Evolutionary conservation across 2,797 vertebrate species (phyloP), one percentile per base, ranked within the genome.

Genomic region (Danio choprae): DNA sequence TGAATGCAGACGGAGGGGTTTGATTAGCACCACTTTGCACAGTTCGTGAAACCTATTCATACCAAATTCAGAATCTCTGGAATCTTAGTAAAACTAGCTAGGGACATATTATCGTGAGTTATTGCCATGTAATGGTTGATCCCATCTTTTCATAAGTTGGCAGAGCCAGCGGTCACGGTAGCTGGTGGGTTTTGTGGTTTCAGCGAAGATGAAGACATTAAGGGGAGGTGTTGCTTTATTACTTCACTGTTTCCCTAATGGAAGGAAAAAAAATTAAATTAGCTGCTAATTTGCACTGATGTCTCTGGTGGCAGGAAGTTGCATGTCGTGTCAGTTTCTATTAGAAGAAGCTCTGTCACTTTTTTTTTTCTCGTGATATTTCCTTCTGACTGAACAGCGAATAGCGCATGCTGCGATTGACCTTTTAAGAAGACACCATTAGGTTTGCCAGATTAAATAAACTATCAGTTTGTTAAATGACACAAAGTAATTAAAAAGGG

Each of bases 211-310:
- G 91, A 93, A 96, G 95, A 96, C 89, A 87, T 95, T 96, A 96
- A 96, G 95, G 93, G 94, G 94, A 92, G 89, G 89, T 92, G 89
- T 91, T 90, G 90, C 92, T 90, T 94, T 95, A 92, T 90, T 94
- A 89, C 92, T 93, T 91, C 91, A 83, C 93, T 94, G 93, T 95
- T 95, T 94, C 92, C 87, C 91, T 91, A 94, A 95, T 94, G 90
- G 91, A 94, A 74, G 70, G 80, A 90, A 93, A 92, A n/a, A 81
- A 94, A 94, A 94, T 95, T 92, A 94, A 96, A 97, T 96, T 95
- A 95, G 94, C 95, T 88, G 91, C 89, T 95, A 95, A 95, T 94
- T 96, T 95, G 89, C 90, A 89, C 81, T 90, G 93, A 92, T 89
- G 93, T 94, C 94, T 90, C 87, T 90, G 79, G 91, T 91, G 93